Percentiles rank a stretch among this genome's conserved stretches.
These are phyloP conservation scores for Diabrotica undecimpunctata DNA, from an alignment of 1,140 invertebrate genomes.

Conservation along the genomic window DNA sequence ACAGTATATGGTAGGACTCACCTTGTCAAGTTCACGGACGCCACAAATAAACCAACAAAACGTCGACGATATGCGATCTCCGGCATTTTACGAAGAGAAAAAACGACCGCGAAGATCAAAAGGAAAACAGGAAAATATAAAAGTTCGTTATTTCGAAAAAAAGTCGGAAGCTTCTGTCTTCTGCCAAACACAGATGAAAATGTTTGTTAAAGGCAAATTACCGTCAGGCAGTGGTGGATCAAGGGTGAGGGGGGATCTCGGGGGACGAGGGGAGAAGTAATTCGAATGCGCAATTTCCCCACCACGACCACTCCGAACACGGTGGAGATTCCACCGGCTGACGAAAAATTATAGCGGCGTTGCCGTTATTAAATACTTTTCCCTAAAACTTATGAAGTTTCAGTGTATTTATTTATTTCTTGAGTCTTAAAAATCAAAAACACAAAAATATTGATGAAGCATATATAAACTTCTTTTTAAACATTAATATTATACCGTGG, in stretches of 20 bases:
- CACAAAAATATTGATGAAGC: too few species aligned
- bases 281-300: slow-evolving; percentile 44
- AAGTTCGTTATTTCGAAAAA: background rate
- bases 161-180: background rate
- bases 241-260: slow-evolving; percentile 24
- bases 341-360: slow-evolving; percentile 37
- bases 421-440: too few species aligned
- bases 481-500: too few species aligned
- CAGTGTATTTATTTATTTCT: too few species aligned
- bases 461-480: too few species aligned
- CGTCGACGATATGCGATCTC: background rate
- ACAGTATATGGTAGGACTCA: slow-evolving; percentile 9
- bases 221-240: slow-evolving; percentile 16
- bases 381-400: background rate
- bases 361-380: slow-evolving; percentile 20
- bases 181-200: slow-evolving; percentile 33
- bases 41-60: background rate
- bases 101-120: background rate
- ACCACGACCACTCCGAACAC: slow-evolving; percentile 27
- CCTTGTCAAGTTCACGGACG: slow-evolving; percentile 22
- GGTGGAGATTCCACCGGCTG: slow-evolving; percentile 31
- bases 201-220: slow-evolving; percentile 34
- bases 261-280: slow-evolving; percentile 29
- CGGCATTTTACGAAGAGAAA: background rate
- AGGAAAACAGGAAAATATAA: too few species aligned